Percentiles rank a stretch among this genome's conserved stretches.
Conservation (phyloP, 1,140 invertebrate species). For the Macrobrachium nipponense region DNA sequence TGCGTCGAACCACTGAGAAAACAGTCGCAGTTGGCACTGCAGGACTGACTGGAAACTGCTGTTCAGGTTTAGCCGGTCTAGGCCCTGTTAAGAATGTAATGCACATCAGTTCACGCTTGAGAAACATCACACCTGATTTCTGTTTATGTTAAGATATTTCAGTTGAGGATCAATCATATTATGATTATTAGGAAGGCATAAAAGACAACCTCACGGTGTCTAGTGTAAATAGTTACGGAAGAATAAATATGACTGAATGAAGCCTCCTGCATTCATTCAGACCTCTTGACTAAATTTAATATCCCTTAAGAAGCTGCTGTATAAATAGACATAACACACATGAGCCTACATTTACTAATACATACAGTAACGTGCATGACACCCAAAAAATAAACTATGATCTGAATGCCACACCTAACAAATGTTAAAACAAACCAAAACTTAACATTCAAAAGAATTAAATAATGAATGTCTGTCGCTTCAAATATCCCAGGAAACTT, state of each 20-base stretch:
- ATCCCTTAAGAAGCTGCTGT: no score
- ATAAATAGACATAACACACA: no score
- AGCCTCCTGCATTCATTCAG: neutral
- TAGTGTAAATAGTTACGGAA: neutral
- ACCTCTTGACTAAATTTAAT: no score
- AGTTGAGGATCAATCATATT: neutral
- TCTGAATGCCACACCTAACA: no score
- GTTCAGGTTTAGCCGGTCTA: constrained; percentile 55
- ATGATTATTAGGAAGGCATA: neutral
- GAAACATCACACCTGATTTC: neutral
- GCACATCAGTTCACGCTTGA: neutral
- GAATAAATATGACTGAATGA: neutral
- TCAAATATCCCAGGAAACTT: neutral
- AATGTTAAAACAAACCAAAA: no score
- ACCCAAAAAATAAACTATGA: no score
- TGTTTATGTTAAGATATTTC: neutral
- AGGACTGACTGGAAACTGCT: constrained; percentile 48
- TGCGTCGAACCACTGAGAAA: constrained; percentile 58
- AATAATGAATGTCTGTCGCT: neutral
- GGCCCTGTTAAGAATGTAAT: constrained; percentile 46
- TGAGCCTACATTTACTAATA: no score
- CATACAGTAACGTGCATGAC: no score
- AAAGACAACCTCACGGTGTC: neutral
- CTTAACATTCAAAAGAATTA: neutral
- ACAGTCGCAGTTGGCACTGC: constrained; percentile 60